phyloP scores from a whole-genome alignment of 2,888 invertebrate genomes.

The Darwinula stevensoni region DNA sequence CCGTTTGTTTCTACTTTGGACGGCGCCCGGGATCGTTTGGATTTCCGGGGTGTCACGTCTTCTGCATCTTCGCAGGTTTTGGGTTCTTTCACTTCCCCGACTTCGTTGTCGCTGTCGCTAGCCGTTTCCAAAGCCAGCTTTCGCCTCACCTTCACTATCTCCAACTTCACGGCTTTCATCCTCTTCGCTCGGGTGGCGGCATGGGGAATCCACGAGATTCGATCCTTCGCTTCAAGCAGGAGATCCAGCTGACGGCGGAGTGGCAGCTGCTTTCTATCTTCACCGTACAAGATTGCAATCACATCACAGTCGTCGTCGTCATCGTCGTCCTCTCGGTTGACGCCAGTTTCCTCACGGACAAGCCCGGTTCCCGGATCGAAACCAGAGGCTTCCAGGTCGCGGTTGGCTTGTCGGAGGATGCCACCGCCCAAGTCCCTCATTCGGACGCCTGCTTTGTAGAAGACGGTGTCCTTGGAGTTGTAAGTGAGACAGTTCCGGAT shows the following conservation, averaged over 20 bases:
- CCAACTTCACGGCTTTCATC: slow-evolving; percentile 21
- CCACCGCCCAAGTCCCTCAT: slow-evolving; percentile 42
- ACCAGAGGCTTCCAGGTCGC: slow-evolving; percentile 34
- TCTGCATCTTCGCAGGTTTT: slow-evolving; percentile 1
- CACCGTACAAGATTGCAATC: slow-evolving; percentile 14
- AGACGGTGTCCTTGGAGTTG: slow-evolving; percentile 80
- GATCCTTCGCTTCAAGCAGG: slow-evolving; percentile 28
- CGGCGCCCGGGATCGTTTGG: neutral
- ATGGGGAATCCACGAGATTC: slow-evolving; percentile 28
- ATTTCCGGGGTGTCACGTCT: neutral
- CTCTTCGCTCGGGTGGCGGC: slow-evolving; percentile 25
- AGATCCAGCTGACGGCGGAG: slow-evolving; percentile 20
- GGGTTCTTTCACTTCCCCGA: slow-evolving; percentile 3
- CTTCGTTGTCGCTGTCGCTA: slow-evolving; percentile 11
- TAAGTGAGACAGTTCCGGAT: slow-evolving; percentile 80
- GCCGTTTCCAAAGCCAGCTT: too few relatives aligned
- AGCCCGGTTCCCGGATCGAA: slow-evolving; percentile 20
- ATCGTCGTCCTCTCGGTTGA: slow-evolving; percentile 7
- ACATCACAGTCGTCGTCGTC: too few relatives aligned
- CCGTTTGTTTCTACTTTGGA: neutral
- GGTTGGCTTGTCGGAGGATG: slow-evolving; percentile 43
- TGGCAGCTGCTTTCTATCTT: slow-evolving; percentile 13
- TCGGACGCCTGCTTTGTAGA: slow-evolving; percentile 60
- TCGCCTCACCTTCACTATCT: slow-evolving; percentile 24
- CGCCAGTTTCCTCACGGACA: too few relatives aligned